These are phyloP conservation scores for Bufo bufo DNA, from an alignment of 2,113 vertebrate genomes.

Conservation along the genomic window DNA sequence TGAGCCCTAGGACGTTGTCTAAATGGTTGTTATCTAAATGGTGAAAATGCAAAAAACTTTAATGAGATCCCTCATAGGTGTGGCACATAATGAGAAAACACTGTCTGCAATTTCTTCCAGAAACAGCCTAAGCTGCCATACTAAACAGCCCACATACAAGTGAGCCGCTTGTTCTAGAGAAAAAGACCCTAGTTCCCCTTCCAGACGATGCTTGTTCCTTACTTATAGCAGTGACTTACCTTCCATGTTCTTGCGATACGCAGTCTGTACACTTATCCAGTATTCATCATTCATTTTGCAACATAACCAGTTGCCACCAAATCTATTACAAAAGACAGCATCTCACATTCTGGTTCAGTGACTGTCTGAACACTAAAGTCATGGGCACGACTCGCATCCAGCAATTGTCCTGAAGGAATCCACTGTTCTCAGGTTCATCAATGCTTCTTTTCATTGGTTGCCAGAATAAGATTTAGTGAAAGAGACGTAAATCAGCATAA, in stretches of 20 bases:
- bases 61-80: no score
- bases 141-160: no score
- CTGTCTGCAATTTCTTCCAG: no score
- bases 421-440: not conserved
- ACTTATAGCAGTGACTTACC: not conserved
- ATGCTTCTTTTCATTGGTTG: slow-evolving; percentile 20
- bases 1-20: no score
- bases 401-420: not conserved
- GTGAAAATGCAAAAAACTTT: no score
- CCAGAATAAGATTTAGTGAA: not conserved
- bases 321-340: not conserved
- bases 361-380: not conserved
- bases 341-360: not conserved
- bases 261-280: not conserved
- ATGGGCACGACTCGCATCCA: not conserved
- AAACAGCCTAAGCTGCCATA: no score
- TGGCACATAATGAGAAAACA: no score
- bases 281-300: not conserved
- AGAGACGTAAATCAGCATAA: not conserved
- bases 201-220: not conserved
- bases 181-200: no score
- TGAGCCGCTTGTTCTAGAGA: no score
- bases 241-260: not conserved
- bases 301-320: not conserved
- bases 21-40: no score